phyloP scores from a whole-genome alignment of 2,888 invertebrate genomes.

The Melitaea athalia region DNA sequence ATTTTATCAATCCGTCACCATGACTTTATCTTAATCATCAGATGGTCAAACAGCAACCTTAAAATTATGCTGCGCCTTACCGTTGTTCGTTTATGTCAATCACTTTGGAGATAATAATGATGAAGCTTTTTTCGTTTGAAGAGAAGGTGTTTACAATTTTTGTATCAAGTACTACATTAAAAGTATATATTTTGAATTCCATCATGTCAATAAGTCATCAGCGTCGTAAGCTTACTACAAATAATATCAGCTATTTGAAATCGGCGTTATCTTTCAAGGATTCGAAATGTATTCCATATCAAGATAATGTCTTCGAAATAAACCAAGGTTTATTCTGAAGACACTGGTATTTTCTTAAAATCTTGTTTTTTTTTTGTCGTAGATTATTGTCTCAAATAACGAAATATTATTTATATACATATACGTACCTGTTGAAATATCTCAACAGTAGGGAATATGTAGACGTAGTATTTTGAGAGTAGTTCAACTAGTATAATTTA shows the following conservation, averaged over 20 bases:
- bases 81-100: slow-evolving; percentile 58
- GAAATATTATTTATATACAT: too few relatives aligned
- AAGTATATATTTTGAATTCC: not conserved
- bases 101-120: slow-evolving; percentile 42
- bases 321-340: too few relatives aligned
- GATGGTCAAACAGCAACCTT: slow-evolving; percentile 56
- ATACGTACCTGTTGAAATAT: too few relatives aligned
- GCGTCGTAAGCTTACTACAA: not conserved
- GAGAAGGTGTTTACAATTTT: slow-evolving; percentile 21
- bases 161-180: slow-evolving; percentile 14
- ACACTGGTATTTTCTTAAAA: too few relatives aligned
- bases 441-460: too few relatives aligned
- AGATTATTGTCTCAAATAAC: too few relatives aligned
- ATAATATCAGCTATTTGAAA: not conserved
- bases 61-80: slow-evolving; percentile 55
- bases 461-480: too few relatives aligned
- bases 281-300: not conserved
- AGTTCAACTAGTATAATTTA: too few relatives aligned
- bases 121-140: slow-evolving; percentile 27
- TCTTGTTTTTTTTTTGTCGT: too few relatives aligned
- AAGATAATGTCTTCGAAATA: too few relatives aligned
- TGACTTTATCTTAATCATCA: slow-evolving; percentile 72
- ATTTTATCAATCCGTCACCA: slow-evolving; percentile 79
- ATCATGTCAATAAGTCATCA: not conserved
- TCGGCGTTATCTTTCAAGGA: not conserved